These are phyloP conservation scores for Dryomyza anilis DNA, from an alignment of 2,888 invertebrate species.

Conservation along the genomic window DNA sequence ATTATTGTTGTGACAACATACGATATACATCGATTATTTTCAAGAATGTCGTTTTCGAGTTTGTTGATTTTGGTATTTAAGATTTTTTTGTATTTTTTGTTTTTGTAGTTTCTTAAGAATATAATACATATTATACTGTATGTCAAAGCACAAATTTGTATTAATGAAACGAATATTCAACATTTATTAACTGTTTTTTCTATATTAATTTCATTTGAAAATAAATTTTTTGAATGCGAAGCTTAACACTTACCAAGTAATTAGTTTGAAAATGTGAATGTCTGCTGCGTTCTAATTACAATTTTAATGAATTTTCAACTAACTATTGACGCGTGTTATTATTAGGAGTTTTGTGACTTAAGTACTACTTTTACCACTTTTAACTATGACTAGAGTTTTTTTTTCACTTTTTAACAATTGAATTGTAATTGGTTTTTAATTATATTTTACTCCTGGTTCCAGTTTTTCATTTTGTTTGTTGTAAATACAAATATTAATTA, in stretches of 20 bases:
- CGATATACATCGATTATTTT: too few species aligned
- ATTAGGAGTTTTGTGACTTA: background rate
- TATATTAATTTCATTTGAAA: background rate
- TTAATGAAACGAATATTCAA: background rate
- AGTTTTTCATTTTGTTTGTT: too few species aligned
- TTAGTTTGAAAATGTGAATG: constrained; percentile 42
- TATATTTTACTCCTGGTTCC: background rate
- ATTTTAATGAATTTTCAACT: constrained; percentile 30
- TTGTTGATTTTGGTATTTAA: too few species aligned
- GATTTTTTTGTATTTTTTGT: background rate
- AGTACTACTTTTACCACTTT: background rate
- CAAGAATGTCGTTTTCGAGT: too few species aligned
- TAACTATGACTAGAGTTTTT: too few species aligned
- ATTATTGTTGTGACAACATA: too few species aligned
- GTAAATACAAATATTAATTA: too few species aligned
- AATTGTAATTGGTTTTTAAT: background rate
- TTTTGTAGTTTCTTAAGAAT: constrained; percentile 2
- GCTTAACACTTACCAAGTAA: too few species aligned
- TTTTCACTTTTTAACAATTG: too few species aligned
- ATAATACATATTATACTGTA: background rate
- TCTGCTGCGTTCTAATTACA: constrained; percentile 49
- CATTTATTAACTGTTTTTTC: background rate
- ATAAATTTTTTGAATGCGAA: background rate
- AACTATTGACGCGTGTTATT: constrained; percentile 28
- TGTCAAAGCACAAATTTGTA: background rate